phyloP scores from a whole-genome alignment of 2,797 vertebrate genomes.

The Furcifer pardalis region DNA sequence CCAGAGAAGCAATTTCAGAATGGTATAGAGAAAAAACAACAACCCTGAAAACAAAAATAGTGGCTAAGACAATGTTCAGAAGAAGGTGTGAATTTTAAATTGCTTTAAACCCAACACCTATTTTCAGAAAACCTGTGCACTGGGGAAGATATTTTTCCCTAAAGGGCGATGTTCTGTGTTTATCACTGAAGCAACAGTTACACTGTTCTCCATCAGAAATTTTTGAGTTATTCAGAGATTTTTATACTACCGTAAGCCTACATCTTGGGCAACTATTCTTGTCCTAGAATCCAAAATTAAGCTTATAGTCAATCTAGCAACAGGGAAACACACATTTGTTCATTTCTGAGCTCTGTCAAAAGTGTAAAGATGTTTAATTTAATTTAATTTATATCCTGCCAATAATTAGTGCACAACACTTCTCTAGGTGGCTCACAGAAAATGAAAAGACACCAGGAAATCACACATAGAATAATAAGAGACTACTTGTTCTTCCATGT shows the following conservation, averaged over 20 bases:
- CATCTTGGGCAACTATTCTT: background rate
- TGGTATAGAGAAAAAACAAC: background rate
- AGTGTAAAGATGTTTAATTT: too few species aligned
- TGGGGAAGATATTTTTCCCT: background rate
- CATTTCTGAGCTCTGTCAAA: background rate
- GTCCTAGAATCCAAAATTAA: background rate
- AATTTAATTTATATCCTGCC: too few species aligned
- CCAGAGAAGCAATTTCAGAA: background rate
- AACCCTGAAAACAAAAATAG: conserved; percentile 17
- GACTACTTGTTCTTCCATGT: too few species aligned
- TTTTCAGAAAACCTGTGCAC: background rate
- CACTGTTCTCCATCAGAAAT: fast-evolving
- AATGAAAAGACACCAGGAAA: too few species aligned
- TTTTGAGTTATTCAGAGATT: background rate
- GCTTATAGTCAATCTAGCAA: background rate
- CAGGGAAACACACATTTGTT: background rate
- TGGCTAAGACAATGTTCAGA: conserved; percentile 16
- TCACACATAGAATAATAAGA: too few species aligned
- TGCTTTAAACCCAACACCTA: conserved; percentile 19
- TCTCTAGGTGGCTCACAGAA: too few species aligned
- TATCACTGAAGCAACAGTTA: background rate
- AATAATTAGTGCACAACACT: too few species aligned
- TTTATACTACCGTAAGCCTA: background rate
- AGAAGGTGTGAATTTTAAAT: conserved; percentile 34
- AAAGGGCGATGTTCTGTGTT: background rate